These are phyloP conservation scores for Matsumurasca onukii DNA, from an alignment of 1,140 invertebrate genomes.

Conservation along the genomic window DNA sequence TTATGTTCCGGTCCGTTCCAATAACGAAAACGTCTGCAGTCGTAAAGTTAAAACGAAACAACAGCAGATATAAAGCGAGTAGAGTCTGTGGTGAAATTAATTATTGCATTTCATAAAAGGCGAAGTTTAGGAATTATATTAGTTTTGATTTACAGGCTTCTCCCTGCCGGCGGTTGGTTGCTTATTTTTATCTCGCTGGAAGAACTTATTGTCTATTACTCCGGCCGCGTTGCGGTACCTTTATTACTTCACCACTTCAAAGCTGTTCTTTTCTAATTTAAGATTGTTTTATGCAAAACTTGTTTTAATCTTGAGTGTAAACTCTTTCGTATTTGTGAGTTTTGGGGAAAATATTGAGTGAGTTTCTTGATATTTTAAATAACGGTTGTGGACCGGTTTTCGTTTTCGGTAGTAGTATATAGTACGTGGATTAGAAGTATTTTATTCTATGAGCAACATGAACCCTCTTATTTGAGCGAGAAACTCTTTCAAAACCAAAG, in stretches of 20 bases:
- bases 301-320: too few relatives aligned
- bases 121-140: conserved; percentile 14
- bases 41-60: conserved; percentile 23
- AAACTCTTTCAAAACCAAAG: too few relatives aligned
- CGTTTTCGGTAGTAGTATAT: too few relatives aligned
- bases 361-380: too few relatives aligned
- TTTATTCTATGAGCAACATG: too few relatives aligned
- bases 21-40: conserved; percentile 23
- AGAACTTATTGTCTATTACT: conserved; percentile 18
- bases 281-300: too few relatives aligned
- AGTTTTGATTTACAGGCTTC: conserved; percentile 19
- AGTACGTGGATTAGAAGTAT: too few relatives aligned
- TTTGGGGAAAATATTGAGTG: too few relatives aligned
- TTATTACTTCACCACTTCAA: background rate
- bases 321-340: too few relatives aligned
- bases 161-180: background rate
- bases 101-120: conserved; percentile 22
- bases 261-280: too few relatives aligned
- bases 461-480: too few relatives aligned
- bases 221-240: background rate
- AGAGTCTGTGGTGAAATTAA: background rate
- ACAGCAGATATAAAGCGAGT: background rate
- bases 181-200: background rate
- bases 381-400: too few relatives aligned
- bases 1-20: background rate